phyloP scores from a whole-genome alignment of 2,888 invertebrate genomes.

The Caradrina clavipalpis region DNA sequence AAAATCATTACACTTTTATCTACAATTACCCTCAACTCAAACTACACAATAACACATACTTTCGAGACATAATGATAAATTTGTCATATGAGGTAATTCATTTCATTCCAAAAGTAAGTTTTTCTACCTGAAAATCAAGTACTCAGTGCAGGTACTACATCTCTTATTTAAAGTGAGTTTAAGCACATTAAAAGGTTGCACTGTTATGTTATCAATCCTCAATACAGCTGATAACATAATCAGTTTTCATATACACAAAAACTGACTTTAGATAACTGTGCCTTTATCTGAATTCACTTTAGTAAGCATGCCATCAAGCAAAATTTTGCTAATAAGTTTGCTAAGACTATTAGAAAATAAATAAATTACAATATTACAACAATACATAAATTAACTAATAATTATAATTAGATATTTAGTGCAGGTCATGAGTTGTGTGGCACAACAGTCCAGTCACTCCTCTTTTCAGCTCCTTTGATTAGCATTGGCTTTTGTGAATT shows the following conservation, averaged over 20 bases:
- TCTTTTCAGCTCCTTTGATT: conserved; percentile 91
- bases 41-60: conserved; percentile 29
- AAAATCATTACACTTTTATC: conserved; percentile 38
- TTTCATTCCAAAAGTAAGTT: conserved; percentile 30
- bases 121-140: conserved; percentile 34
- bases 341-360: conserved; percentile 59
- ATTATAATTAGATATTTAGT: conserved; percentile 55
- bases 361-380: conserved; percentile 57
- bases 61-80: conserved; percentile 24
- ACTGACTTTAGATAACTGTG: conserved; percentile 47
- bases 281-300: conserved; percentile 57
- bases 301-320: conserved; percentile 54
- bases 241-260: conserved; percentile 46
- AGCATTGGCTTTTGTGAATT: conserved; percentile 89
- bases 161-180: conserved; percentile 45
- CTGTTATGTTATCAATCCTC: conserved; percentile 46
- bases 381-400: conserved; percentile 62
- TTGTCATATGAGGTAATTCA: conserved; percentile 63
- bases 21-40: conserved; percentile 30
- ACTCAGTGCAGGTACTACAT: conserved; percentile 39
- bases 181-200: conserved; percentile 28
- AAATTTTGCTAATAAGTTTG: conserved; percentile 44
- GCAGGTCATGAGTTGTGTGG: conserved; percentile 55
- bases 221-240: conserved; percentile 54
- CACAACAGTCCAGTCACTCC: conserved; percentile 78